Percentiles rank a stretch among this genome's conserved stretches.
These are phyloP conservation scores for Rhinolophus sinicus DNA, from an alignment of 2,113 vertebrate genomes.

Conservation along the genomic window DNA sequence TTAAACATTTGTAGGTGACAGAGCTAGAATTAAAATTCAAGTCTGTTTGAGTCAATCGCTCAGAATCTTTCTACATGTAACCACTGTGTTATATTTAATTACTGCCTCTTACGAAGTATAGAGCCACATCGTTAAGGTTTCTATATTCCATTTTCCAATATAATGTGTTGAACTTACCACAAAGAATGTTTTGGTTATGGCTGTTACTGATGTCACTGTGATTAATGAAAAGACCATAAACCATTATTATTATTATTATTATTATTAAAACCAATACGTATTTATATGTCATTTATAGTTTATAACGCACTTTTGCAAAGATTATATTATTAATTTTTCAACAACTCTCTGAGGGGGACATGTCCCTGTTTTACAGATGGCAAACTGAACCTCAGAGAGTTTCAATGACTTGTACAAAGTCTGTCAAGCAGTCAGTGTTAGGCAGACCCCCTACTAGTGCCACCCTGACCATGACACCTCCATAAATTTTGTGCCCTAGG, in stretches of 20 bases:
- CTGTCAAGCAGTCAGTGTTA: neutral
- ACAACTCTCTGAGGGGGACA: neutral
- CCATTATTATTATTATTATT: neutral
- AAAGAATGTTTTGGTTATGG: neutral
- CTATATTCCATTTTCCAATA: neutral
- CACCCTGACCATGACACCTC: neutral
- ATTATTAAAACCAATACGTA: neutral
- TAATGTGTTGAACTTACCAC: neutral
- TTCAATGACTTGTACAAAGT: neutral
- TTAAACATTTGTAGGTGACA: neutral
- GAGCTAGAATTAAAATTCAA: neutral
- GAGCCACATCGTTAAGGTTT: neutral
- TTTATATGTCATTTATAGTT: neutral
- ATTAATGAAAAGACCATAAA: neutral
- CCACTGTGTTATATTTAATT: neutral
- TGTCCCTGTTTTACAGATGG: neutral
- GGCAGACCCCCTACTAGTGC: fast-evolving
- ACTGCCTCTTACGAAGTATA: neutral
- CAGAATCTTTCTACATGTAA: neutral
- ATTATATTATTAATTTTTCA: neutral
- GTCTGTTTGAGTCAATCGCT: neutral
- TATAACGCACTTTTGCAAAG: neutral
- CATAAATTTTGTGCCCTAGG: neutral
- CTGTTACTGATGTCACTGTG: neutral
- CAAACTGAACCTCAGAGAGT: neutral